Evolutionary conservation across 2,888 invertebrate genomes (phyloP), one percentile per base, ranked within the genome.

Genomic region (Apamea anceps): DNA sequence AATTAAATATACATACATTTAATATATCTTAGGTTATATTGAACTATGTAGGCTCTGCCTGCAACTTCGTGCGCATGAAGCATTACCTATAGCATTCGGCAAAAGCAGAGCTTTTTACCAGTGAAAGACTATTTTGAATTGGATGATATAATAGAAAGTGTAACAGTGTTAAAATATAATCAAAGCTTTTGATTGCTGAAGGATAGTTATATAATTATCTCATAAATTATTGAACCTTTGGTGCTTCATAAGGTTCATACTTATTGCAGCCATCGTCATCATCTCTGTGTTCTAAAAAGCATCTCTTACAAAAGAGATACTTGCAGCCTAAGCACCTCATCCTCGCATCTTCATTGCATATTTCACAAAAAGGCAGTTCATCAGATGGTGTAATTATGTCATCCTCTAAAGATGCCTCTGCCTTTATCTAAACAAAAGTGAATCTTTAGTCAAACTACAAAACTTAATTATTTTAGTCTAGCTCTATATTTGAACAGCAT

Each of bases 261-360:
- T 88, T 93, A 85, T 96, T 90, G 90, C 96, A 97, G 48, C 97
- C 97, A 91, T 98, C 98, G 87, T 97, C 97, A 87, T 97, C 97
- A 90, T 98, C 97, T 92, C 98, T 98, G 85, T 98, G 98, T 89
- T 98, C 98, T 66, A 95, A 94, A 91, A 98, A 99, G 93, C 99
- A 99, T 78, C 95, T 94, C 25, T 96, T 95, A 93, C 99, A 99
- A 93, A 98, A 99, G 15, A 99, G 95, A 93, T 99, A 99, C 63
- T 97, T 97, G 94, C 99, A 99, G 81, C 98, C 98, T 68, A 97
- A 94, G 92, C 99, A 99, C 73, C 98, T 96, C 85, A 98, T 95
- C 15, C 95, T 97, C 3, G 99, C 98, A 95, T 98, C 98, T 92
- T 98, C 98, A 93, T 99, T 98, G 93, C 99, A 99, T 87, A 99